Evolutionary conservation across 2,888 invertebrate species (phyloP).

Genomic region (Apamea epomidion): DNA sequence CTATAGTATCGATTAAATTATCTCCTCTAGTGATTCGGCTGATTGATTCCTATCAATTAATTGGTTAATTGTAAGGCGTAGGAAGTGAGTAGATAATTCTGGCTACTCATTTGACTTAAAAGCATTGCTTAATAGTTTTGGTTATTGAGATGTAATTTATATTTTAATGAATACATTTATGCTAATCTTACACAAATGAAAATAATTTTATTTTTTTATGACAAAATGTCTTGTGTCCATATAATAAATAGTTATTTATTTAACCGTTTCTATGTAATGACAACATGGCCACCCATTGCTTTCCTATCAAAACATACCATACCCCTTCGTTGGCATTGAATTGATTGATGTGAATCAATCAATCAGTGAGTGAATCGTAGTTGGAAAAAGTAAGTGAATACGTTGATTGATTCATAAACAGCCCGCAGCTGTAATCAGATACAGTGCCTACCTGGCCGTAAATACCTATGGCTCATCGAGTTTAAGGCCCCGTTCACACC

Average conservation of each 20-base stretch:
- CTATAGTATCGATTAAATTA: constrained; percentile 28
- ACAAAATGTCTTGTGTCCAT: background rate
- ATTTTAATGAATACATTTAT: background rate
- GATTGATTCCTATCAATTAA: constrained; percentile 35
- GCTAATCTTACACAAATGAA: background rate
- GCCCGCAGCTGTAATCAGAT: constrained; percentile 6
- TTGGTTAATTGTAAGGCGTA: constrained; percentile 10
- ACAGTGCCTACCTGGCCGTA: background rate
- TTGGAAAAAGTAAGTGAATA: constrained; percentile 21
- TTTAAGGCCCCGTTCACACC: background rate
- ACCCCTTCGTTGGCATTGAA: constrained; percentile 12
- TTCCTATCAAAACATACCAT: constrained; percentile 28
- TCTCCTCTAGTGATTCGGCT: constrained; percentile 28
- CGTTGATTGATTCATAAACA: constrained; percentile 38
- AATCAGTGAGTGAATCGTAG: constrained; percentile 22
- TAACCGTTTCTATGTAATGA: constrained; percentile 5
- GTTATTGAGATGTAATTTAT: background rate
- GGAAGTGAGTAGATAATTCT: constrained; percentile 8
- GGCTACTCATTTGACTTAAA: background rate
- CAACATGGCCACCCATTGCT: constrained; percentile 3
- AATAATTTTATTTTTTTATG: background rate
- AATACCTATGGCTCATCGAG: background rate
- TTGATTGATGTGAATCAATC: constrained; percentile 43
- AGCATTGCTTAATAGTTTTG: background rate
- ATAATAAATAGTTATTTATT: constrained; percentile 9